phyloP scores from a whole-genome alignment of 2,113 vertebrate species.

The Aleadryas rufinucha region DNA sequence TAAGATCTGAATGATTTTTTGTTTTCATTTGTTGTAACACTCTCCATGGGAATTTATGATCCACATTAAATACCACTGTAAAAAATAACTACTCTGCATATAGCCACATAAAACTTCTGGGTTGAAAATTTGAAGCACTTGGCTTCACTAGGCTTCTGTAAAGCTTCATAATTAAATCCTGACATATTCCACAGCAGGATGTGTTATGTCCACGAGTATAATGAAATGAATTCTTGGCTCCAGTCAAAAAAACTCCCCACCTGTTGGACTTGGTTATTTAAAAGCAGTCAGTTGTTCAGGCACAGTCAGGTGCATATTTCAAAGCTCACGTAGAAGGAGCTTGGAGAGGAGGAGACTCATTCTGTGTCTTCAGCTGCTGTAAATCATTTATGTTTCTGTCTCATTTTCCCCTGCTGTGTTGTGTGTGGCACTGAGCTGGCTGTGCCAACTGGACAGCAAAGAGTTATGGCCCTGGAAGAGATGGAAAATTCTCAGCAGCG shows the following conservation, averaged over 20 bases:
- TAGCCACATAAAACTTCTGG: background rate
- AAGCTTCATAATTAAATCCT: background rate
- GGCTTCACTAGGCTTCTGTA: background rate
- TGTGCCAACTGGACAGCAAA: background rate
- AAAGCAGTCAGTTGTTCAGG: background rate
- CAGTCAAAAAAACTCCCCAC: background rate
- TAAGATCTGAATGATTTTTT: background rate
- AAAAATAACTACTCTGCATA: background rate
- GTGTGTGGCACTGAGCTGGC: background rate
- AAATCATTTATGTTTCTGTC: background rate
- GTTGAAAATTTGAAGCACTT: background rate
- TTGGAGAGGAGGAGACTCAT: background rate
- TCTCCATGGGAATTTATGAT: background rate
- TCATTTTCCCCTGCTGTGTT: background rate
- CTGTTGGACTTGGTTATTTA: background rate
- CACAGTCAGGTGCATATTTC: background rate
- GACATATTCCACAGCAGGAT: background rate
- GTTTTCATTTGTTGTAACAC: background rate
- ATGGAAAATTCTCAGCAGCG: fast-evolving
- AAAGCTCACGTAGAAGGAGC: background rate
- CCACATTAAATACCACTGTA: background rate
- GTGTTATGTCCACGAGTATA: background rate
- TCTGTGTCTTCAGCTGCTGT: background rate
- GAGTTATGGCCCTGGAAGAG: background rate
- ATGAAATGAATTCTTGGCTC: background rate